Conservation (phyloP, 1,140 invertebrate species). For the Drosophila punjabiensis region DNA sequence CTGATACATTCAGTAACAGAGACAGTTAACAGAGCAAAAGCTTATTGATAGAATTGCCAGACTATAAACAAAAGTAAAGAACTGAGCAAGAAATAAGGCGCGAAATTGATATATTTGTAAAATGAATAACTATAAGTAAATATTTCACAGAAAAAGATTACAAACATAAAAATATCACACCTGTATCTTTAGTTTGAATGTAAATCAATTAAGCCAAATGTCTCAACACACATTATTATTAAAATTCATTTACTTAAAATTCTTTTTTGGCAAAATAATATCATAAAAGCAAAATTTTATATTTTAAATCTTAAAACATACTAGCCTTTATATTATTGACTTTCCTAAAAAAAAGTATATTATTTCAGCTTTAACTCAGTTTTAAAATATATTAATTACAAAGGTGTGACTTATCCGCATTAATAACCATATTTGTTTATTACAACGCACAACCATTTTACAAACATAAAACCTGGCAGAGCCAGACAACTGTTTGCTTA, state of each 20-base stretch:
- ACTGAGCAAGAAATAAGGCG: background rate
- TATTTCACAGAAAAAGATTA: background rate
- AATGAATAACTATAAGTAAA: background rate
- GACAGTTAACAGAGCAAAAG: background rate
- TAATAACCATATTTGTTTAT: background rate
- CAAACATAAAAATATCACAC: too few species aligned
- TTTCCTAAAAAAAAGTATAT: background rate
- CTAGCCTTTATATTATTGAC: background rate
- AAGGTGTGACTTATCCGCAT: too few species aligned
- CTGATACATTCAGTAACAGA: too few species aligned
- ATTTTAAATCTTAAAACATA: background rate
- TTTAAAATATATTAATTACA: background rate
- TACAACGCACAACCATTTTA: background rate
- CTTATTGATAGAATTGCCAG: background rate
- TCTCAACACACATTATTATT: too few species aligned
- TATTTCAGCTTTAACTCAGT: background rate
- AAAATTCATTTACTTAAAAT: too few species aligned
- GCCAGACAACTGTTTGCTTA: conserved; percentile 47
- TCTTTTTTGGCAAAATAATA: background rate
- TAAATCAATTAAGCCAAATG: too few species aligned
- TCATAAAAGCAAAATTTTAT: background rate
- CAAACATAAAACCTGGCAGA: background rate
- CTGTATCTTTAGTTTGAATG: too few species aligned
- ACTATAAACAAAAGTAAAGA: background rate
- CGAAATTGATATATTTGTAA: background rate